Percentiles rank a stretch among this genome's conserved stretches.
These are phyloP conservation scores for Acrocephalus kingi DNA, from an alignment of 2,113 vertebrate genomes.

Conservation along the genomic window DNA sequence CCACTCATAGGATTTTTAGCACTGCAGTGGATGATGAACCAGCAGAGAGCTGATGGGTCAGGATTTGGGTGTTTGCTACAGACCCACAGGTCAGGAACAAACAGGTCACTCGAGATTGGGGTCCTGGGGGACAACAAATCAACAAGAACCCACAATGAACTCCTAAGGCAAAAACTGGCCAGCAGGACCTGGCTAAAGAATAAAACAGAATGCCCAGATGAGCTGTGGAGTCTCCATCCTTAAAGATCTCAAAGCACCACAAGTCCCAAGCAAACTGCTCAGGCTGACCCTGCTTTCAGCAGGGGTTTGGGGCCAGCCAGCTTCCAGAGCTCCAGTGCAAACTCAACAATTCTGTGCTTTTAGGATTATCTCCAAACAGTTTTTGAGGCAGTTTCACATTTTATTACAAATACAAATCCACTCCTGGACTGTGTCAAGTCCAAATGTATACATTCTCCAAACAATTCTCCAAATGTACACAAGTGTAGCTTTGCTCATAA, in stretches of 20 bases:
- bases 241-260: neutral
- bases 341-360: neutral
- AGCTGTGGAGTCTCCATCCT: neutral
- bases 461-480: neutral
- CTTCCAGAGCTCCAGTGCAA: neutral
- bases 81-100: neutral
- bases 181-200: neutral
- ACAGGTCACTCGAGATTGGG: rapidly evolving
- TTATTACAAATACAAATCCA: neutral
- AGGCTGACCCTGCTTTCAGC: neutral
- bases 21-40: neutral
- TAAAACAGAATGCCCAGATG: rapidly evolving
- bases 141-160: neutral
- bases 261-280: neutral
- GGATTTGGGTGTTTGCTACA: neutral
- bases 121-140: neutral
- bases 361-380: neutral
- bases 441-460: neutral
- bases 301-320: neutral
- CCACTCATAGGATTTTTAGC: neutral
- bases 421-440: neutral
- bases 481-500: neutral
- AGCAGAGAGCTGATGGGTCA: neutral
- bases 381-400: neutral
- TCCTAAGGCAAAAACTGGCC: neutral